Evolutionary conservation across 1,140 invertebrate genomes (phyloP).

Genomic region (Tachypleus tridentatus): DNA sequence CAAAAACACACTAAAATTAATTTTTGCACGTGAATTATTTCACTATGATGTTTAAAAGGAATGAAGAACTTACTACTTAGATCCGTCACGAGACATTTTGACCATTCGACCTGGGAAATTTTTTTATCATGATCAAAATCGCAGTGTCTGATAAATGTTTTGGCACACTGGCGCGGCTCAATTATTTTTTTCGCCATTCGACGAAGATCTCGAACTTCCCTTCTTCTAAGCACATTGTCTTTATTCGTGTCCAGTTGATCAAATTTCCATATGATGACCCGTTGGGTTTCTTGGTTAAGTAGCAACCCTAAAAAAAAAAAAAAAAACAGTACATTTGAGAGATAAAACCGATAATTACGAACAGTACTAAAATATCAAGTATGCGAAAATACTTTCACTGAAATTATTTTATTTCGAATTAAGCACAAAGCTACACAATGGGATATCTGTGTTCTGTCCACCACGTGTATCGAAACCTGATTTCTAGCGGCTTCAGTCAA

Average conservation of each 20-base stretch:
- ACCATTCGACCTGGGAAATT: conserved; percentile 64
- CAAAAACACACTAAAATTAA: neutral
- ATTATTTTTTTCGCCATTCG: conserved; percentile 71
- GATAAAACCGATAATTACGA: no score
- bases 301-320: no score
- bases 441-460: no score
- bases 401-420: no score
- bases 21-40: neutral
- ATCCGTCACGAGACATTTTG: conserved; percentile 58
- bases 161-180: conserved; percentile 72
- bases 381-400: no score
- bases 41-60: no score
- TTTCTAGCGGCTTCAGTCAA: no score
- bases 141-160: conserved; percentile 71
- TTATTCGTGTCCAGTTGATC: conserved; percentile 58
- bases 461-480: no score
- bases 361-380: no score
- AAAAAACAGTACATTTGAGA: no score
- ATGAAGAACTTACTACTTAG: conserved; percentile 38
- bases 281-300: neutral
- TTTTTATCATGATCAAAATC: conserved; percentile 63
- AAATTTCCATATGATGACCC: conserved; percentile 71
- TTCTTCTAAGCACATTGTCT: conserved; percentile 56
- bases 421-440: no score
- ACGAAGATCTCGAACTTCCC: conserved; percentile 65